Percentiles rank a stretch among this genome's conserved stretches.
Evolutionary conservation across 2,888 invertebrate species (phyloP).

Genomic region (Agriopis leucophaearia): DNA sequence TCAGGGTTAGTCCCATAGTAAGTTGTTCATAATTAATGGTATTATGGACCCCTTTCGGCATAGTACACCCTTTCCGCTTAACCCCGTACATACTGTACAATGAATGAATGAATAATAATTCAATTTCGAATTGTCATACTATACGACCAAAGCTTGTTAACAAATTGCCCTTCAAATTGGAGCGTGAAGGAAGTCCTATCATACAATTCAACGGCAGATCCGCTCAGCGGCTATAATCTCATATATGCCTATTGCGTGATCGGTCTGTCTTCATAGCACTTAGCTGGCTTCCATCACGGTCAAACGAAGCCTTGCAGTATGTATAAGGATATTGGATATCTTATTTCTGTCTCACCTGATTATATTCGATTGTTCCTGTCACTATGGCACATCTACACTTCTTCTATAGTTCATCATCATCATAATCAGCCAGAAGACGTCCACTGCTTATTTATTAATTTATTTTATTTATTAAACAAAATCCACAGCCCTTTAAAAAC

Average conservation of each 20-base stretch:
- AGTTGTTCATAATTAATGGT: too few relatives aligned
- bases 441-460: too few relatives aligned
- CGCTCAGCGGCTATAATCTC: slow-evolving; percentile 63
- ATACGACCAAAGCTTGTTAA: not conserved
- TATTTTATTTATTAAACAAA: too few relatives aligned
- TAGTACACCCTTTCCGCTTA: too few relatives aligned
- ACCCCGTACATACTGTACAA: too few relatives aligned
- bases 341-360: slow-evolving; percentile 59
- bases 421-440: too few relatives aligned
- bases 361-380: slow-evolving; percentile 11
- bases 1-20: too few relatives aligned
- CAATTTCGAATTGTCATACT: not conserved
- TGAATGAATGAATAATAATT: too few relatives aligned
- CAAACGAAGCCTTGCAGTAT: slow-evolving; percentile 64
- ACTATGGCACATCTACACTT: too few relatives aligned
- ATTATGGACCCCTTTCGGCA: too few relatives aligned
- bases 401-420: too few relatives aligned
- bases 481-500: too few relatives aligned
- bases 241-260: slow-evolving; percentile 55
- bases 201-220: slow-evolving; percentile 34
- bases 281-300: slow-evolving; percentile 67
- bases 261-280: slow-evolving; percentile 60
- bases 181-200: slow-evolving; percentile 12
- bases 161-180: slow-evolving; percentile 5
- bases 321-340: slow-evolving; percentile 58